Percentiles rank a stretch among this genome's conserved stretches.
Conservation (phyloP, 2,888 invertebrate genomes). For the Catocala nupta region DNA sequence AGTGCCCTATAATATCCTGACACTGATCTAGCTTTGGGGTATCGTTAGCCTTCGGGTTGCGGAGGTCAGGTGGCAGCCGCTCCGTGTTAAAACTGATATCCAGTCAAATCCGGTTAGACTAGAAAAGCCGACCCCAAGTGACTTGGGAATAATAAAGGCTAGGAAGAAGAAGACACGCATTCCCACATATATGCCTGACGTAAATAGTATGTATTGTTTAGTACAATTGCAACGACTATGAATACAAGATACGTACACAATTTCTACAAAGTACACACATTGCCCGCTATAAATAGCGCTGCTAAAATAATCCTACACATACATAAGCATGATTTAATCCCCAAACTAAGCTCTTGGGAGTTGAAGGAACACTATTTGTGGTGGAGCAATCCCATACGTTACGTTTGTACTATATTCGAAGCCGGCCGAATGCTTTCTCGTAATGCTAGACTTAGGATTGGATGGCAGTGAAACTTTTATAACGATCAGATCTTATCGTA, state of each 20-base stretch:
- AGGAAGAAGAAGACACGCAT: too few species aligned
- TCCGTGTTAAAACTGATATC: too few species aligned
- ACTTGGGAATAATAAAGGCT: too few species aligned
- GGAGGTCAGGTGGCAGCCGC: too few species aligned
- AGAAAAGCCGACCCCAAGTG: too few species aligned
- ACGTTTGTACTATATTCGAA: neutral
- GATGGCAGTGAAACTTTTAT: neutral
- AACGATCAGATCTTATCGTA: neutral
- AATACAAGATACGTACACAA: neutral
- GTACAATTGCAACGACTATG: neutral
- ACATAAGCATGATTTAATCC: slow-evolving; percentile 10
- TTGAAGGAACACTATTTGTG: neutral
- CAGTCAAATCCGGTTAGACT: too few species aligned
- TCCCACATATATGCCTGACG: too few species aligned
- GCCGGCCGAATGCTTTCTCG: neutral
- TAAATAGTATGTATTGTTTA: neutral
- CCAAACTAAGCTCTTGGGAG: slow-evolving; percentile 1
- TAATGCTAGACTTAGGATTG: too few species aligned
- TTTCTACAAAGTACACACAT: neutral
- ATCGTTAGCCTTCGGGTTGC: too few species aligned
- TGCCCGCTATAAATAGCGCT: slow-evolving; percentile 5
- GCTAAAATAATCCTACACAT: slow-evolving; percentile 11
- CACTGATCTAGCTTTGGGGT: too few species aligned
- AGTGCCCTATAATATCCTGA: too few species aligned
- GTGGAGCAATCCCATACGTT: neutral